Conservation (phyloP, 1,140 invertebrate species). For the Microplitis mediator region DNA sequence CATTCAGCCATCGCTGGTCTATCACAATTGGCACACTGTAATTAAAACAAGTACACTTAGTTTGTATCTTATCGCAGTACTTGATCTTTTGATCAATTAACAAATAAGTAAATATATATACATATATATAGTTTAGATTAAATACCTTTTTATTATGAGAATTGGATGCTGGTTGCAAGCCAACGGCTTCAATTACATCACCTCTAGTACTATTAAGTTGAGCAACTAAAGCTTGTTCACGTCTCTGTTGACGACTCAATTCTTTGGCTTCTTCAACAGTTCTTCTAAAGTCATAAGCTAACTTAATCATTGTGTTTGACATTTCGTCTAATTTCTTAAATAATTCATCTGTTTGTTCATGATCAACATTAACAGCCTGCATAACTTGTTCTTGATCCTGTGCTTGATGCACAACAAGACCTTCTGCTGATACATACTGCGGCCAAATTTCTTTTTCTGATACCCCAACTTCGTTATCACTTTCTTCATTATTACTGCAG, state of each 20-base stretch:
- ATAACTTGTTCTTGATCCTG: slow-evolving; percentile 50
- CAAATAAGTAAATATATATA: slow-evolving; percentile 42
- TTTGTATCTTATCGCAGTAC: background rate
- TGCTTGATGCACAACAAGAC: slow-evolving; percentile 53
- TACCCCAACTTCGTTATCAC: slow-evolving; percentile 52
- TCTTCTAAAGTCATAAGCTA: slow-evolving; percentile 71
- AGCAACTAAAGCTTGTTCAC: slow-evolving; percentile 71
- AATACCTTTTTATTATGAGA: slow-evolving; percentile 66
- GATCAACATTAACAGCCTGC: slow-evolving; percentile 49
- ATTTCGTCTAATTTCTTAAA: slow-evolving; percentile 75
- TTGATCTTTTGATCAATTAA: too few relatives aligned
- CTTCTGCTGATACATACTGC: slow-evolving; percentile 56
- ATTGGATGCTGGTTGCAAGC: slow-evolving; percentile 65
- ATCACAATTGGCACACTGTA: slow-evolving; percentile 85
- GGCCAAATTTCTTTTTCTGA: slow-evolving; percentile 57
- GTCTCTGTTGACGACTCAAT: slow-evolving; percentile 68
- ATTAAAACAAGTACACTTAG: slow-evolving; percentile 27
- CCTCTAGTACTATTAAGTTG: slow-evolving; percentile 51
- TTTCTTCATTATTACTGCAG: slow-evolving; percentile 59
- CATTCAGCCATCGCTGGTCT: slow-evolving; percentile 84
- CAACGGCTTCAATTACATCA: slow-evolving; percentile 63
- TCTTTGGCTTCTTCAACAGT: slow-evolving; percentile 72
- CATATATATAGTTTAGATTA: too few relatives aligned
- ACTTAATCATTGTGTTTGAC: slow-evolving; percentile 68
- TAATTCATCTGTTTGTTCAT: slow-evolving; percentile 58